These are phyloP conservation scores for Pitta sordida DNA, from an alignment of 2,113 vertebrate species.

Conservation along the genomic window DNA sequence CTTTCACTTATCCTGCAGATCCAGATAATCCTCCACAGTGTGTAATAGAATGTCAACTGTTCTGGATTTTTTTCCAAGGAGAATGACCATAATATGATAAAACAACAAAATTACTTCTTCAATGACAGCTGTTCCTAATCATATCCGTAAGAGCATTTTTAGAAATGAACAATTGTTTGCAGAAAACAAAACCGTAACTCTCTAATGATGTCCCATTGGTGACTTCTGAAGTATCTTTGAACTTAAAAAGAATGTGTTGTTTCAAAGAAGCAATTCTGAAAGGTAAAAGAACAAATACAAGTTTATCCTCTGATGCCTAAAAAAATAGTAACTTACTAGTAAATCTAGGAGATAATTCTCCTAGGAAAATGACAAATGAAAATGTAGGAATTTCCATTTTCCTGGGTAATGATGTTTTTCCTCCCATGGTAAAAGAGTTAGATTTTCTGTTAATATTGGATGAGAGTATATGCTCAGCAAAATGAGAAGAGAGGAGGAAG, in stretches of 20 bases:
- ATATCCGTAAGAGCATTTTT: neutral
- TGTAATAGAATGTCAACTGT: rapidly evolving
- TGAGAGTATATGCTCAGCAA: neutral
- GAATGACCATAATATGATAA: rapidly evolving
- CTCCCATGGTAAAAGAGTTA: neutral
- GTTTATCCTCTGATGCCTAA: neutral
- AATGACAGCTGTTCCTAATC: neutral
- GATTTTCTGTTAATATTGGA: slow-evolving; percentile 3
- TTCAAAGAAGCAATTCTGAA: neutral
- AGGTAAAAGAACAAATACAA: neutral
- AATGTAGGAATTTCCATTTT: neutral
- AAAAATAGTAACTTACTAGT: neutral
- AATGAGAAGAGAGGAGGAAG: too few species aligned
- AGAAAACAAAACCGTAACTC: neutral
- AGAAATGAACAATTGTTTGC: neutral
- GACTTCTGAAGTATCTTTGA: neutral
- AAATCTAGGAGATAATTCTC: neutral
- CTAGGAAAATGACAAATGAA: neutral
- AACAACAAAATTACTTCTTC: neutral
- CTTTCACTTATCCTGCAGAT: neutral
- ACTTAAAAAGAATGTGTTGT: neutral
- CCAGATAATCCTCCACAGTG: neutral
- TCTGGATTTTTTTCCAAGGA: neutral
- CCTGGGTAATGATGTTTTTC: neutral
- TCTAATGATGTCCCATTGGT: neutral